Evolutionary conservation across 64 coral and sea anemone species (phyloP), one percentile per base, ranked within the genome.

Genomic region (Platygyra sinensis): DNA sequence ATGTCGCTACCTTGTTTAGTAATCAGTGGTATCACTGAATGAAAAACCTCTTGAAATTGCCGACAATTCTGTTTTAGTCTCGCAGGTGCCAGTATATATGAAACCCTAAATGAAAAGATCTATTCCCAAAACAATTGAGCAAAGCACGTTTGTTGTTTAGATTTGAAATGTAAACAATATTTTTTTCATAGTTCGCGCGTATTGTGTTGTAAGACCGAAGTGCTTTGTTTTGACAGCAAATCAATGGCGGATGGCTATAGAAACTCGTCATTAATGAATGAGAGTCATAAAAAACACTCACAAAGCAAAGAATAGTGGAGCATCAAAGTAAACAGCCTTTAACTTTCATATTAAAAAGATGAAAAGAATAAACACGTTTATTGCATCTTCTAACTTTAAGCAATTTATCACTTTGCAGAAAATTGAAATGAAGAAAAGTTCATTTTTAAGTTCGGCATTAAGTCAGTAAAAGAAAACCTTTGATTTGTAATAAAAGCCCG

Each of bases 311-410:
- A 85, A 85, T 72, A 28, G 31, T 71, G 32, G 13, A 71, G 18
- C 39, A 22, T 65, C 65, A 52, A 69, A 71, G 81, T 85, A 85
- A 85, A 85, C 81, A 85, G 19, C 25, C 81, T 29, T 27, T 71
- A 50, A 85, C 62, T 85, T n/a, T 19, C 62, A 85, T 85, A 85
- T 85, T 85, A 85, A 85, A 84, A 71, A 72, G 60, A 85, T 85
- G 62, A 85, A 69, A 24, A 69, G 81, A 85, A 85, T 64, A 85
- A 85, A 85, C 63, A 85, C 22, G 38, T 52, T 83, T 83, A 42
- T n/a, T 67, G 60, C 80, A 62, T 33, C 60, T 83, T 65, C 59
- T 7, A 83, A 83, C 80, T 18, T 19, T 24, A 67, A 79, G 30
- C 30, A 36, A 71, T 85, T 85, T 72, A 85, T 85, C 63, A 85